phyloP scores from a whole-genome alignment of 2,113 vertebrate genomes.

The Fukomys damarensis region DNA sequence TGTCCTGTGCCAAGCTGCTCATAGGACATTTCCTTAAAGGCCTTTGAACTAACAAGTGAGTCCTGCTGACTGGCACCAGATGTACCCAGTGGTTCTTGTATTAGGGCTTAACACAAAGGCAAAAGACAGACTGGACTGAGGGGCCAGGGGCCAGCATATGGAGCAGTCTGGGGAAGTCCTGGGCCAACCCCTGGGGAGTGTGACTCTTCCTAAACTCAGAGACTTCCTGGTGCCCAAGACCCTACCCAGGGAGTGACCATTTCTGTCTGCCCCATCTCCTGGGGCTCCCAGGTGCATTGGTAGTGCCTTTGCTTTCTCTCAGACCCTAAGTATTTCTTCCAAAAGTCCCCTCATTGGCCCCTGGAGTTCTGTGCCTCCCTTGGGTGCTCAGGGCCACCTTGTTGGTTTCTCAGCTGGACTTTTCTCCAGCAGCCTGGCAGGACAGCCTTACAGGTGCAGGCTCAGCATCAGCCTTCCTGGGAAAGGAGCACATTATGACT shows the following conservation, averaged over 20 bases:
- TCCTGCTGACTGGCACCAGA: not conserved
- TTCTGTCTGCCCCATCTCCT: not conserved
- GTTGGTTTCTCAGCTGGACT: not conserved
- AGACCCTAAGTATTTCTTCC: not conserved
- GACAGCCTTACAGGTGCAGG: not conserved
- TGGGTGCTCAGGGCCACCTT: not conserved
- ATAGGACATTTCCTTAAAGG: not conserved
- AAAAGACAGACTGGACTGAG: not conserved
- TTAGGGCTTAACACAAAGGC: not conserved
- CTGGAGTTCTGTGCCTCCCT: not conserved
- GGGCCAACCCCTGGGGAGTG: not conserved
- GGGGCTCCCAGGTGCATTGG: fast-evolving
- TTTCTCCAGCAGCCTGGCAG: not conserved
- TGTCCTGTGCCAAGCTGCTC: not conserved
- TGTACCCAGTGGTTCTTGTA: not conserved
- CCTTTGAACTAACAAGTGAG: not conserved
- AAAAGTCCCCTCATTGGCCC: not conserved
- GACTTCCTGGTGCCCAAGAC: not conserved
- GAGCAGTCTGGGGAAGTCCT: not conserved
- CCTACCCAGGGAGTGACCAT: not conserved
- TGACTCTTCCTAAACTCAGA: not conserved
- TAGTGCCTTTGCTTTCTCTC: not conserved
- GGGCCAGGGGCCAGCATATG: not conserved
- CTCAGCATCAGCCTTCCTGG: not conserved
- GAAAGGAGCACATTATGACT: fast-evolving